Base-by-base conservation (phyloP, 2,797 vertebrate species). In the Lateolabrax maculatus region DNA sequence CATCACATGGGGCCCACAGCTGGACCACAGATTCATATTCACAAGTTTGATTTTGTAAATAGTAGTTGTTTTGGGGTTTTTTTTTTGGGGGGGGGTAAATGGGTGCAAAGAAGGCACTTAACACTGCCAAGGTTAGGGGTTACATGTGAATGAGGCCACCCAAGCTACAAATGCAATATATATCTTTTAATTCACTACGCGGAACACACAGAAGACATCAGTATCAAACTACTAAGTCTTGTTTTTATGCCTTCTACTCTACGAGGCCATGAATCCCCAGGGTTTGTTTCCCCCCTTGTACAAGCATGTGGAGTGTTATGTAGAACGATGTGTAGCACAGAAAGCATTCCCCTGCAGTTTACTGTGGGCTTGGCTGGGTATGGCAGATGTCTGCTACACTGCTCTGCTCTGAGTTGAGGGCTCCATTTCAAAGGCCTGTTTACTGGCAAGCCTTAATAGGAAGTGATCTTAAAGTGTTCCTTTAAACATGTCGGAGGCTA, bases 301-400 rank as follows among this genome's bases (percentile, higher is more conserved):
- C 29, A 19, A 67, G 83, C 84, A 39, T 75, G 83, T 78, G 76
- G 77, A 89, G 80, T 64, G 74, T 89, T 83, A 89, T 89, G 79
- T 79, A 72, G 80, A 74, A 52, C 27, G 89, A 90, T 84, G 77
- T 81, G 85, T 7, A 85, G 68, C 73, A 81, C 76, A 75, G 83
- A 90, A 79, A 83, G 41, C 83, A 73, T 87, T 90, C 84, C 84
- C 88, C 84, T 93, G 93, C 90, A 94, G 87, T 91, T 92, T 89
- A 89, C 85, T 92, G 87, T 75, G 92, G 94, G 93, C 91, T 94
- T 87, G 93, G 87, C 87, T 93, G 92, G 89, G 90, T 89, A 86
- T 95, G 93, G 94, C 94, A 96, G 93, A 95, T 95, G 93, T 95
- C 94, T 93, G 91, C 92, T 92, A 84, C 92, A 86, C 89, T 93